Evolutionary conservation across 2,113 vertebrate species (phyloP), one percentile per base, ranked within the genome.

Genomic region (Leucopsar rothschildi): DNA sequence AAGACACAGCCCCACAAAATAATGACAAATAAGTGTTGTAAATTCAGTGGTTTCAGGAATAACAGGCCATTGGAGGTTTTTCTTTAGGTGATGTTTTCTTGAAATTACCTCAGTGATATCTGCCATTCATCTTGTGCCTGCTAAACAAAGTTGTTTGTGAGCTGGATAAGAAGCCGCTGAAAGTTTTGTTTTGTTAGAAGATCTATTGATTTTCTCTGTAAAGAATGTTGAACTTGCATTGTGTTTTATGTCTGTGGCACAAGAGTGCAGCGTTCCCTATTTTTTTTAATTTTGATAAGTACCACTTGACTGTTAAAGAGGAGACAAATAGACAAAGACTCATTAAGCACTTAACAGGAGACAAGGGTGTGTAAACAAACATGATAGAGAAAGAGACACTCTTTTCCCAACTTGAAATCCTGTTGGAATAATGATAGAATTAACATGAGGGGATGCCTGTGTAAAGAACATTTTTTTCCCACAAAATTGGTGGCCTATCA

Each of bases 201-300:
- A 86, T 50, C 25, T 93, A 86, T 83, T 83, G 94, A 92, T 95
- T 95, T 94, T 56, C 52, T 66, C 71, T 83, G 55, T 73, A 66
- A 93, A 92, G 71, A 80, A 82, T 60, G 65, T 92, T 89, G 65
- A 95, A 92, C 77, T 82, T 91, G 78, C 44, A 68, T 86, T 80
- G 52, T 85, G 66, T 33, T 94, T 95, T 94, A 64, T 84, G 42
- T 73, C 79, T 81, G 37, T 9, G 7, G 63, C 91, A 82, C 68
- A 69, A 77, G 55, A 35, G 28, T 83, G 63, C 79, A 82, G 27
- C 6, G 1, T 83, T 90, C 59, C 33, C 40, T 70, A 8, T 82
- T 82, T 45, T 82, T 39, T 39, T 39, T 39, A 39, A 73, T 39
- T 88, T 94, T 69, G 80, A 23, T 88, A 86, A 87, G 14, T 82